A percentile compares a stretch with the other conserved stretches of the same genome.
Evolutionary conservation across 2,797 vertebrate genomes (phyloP).

Genomic region (Characodon lateralis): DNA sequence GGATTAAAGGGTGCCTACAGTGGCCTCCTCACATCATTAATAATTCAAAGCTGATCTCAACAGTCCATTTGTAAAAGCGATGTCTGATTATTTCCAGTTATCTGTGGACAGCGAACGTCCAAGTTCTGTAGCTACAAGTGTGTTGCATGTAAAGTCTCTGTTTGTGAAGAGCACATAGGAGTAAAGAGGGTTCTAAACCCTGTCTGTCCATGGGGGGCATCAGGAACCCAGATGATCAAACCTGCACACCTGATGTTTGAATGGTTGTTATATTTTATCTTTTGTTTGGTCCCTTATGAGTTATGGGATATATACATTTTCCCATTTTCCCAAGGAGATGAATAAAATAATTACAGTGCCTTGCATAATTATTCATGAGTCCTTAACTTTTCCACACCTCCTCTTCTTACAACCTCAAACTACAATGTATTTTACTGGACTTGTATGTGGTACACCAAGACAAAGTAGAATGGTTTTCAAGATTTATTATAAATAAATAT

Average conservation of each 20-base stretch:
- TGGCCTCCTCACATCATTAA: slow-evolving; percentile 49
- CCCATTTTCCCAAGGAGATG: too few species aligned
- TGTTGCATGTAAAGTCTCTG: slow-evolving; percentile 14
- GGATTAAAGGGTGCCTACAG: slow-evolving; percentile 59
- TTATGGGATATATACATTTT: not conserved
- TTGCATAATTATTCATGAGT: not conserved
- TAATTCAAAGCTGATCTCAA: slow-evolving; percentile 50
- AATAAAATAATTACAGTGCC: too few species aligned
- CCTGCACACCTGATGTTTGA: slow-evolving; percentile 13
- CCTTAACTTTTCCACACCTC: not conserved
- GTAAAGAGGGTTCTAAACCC: slow-evolving; percentile 20
- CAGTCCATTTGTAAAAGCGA: slow-evolving; percentile 52
- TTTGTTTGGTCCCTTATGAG: not conserved
- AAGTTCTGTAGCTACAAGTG: not conserved
- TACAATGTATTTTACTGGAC: not conserved
- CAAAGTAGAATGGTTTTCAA: too few species aligned
- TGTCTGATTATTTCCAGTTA: slow-evolving; percentile 51
- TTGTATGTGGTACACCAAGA: not conserved
- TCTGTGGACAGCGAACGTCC: not conserved
- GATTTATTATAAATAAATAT: too few species aligned
- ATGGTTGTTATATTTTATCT: not conserved
- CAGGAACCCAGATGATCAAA: slow-evolving; percentile 26
- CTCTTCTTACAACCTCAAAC: not conserved
- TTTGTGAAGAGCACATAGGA: slow-evolving; percentile 23
- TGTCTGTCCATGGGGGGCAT: slow-evolving; percentile 13